phyloP scores from a whole-genome alignment of 2,113 vertebrate genomes.

The Synchiropus splendidus region DNA sequence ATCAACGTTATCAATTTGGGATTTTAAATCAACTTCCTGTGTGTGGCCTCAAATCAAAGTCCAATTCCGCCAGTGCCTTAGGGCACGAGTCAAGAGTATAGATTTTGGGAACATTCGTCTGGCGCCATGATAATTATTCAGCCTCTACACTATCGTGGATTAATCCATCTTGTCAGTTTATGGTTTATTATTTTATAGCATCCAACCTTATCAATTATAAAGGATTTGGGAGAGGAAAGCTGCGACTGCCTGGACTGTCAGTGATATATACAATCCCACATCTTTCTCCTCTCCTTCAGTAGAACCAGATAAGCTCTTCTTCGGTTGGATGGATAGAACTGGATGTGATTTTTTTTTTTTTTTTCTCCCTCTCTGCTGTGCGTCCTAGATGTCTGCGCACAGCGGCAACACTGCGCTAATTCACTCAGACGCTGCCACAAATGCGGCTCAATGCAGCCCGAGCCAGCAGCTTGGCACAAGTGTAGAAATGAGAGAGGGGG shows the following conservation, averaged over 20 bases:
- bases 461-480: slow-evolving; percentile 7
- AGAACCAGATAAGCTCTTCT: slow-evolving; percentile 41
- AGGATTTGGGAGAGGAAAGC: slow-evolving; percentile 40
- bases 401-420: slow-evolving; percentile 40
- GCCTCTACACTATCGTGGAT: too few relatives aligned
- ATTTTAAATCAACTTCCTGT: too few relatives aligned
- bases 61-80: too few relatives aligned
- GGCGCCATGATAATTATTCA: too few relatives aligned
- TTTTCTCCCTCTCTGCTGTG: slow-evolving; percentile 21
- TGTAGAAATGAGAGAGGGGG: neutral
- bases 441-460: slow-evolving; percentile 32
- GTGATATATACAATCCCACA: slow-evolving; percentile 39
- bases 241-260: slow-evolving; percentile 17
- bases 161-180: too few relatives aligned
- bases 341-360: slow-evolving; percentile 17
- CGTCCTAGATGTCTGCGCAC: slow-evolving; percentile 52
- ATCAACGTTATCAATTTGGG: too few relatives aligned
- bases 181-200: slow-evolving; percentile 13
- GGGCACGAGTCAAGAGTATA: too few relatives aligned
- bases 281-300: slow-evolving; percentile 24
- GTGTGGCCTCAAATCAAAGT: too few relatives aligned
- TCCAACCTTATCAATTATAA: slow-evolving; percentile 5
- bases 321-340: slow-evolving; percentile 32
- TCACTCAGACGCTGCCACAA: slow-evolving; percentile 51
- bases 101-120: too few relatives aligned